phyloP scores from a whole-genome alignment of 2,113 vertebrate species.

The Pygoscelis adeliae region DNA sequence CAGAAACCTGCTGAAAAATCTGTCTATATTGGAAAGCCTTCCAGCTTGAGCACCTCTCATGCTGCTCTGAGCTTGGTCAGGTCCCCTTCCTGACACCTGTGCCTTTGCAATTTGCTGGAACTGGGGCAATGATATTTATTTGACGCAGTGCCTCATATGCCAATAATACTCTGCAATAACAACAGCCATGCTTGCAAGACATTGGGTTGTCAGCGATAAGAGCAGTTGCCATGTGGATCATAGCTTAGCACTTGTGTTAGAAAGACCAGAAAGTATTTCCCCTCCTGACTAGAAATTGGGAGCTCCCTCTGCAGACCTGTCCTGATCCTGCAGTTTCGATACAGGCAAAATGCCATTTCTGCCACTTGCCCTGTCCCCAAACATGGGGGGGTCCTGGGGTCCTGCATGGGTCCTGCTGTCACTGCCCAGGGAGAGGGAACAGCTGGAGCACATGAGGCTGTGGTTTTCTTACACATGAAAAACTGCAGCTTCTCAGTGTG shows the following conservation, averaged over 20 bases:
- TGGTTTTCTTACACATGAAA: neutral
- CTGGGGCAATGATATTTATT: neutral
- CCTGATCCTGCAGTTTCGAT: neutral
- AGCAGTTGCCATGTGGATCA: neutral
- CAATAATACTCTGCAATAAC: neutral
- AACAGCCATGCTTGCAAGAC: neutral
- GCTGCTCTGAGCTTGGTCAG: neutral
- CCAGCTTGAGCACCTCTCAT: neutral
- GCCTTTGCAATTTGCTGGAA: neutral
- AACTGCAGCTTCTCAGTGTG: neutral
- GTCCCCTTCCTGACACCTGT: neutral
- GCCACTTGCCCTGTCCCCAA: neutral
- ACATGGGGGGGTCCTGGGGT: accelerated
- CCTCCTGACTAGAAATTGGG: constrained; percentile 14
- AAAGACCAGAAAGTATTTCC: neutral
- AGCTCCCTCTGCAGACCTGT: constrained; percentile 57
- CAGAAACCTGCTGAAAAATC: neutral
- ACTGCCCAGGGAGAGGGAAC: neutral
- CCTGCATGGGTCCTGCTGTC: neutral
- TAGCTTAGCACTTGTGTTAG: neutral
- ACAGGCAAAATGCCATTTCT: neutral
- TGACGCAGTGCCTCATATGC: neutral
- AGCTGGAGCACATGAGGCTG: neutral
- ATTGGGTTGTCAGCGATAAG: neutral
- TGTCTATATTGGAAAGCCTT: neutral